Conservation (phyloP, 2,113 vertebrate species). For the Miniopterus natalensis region DNA sequence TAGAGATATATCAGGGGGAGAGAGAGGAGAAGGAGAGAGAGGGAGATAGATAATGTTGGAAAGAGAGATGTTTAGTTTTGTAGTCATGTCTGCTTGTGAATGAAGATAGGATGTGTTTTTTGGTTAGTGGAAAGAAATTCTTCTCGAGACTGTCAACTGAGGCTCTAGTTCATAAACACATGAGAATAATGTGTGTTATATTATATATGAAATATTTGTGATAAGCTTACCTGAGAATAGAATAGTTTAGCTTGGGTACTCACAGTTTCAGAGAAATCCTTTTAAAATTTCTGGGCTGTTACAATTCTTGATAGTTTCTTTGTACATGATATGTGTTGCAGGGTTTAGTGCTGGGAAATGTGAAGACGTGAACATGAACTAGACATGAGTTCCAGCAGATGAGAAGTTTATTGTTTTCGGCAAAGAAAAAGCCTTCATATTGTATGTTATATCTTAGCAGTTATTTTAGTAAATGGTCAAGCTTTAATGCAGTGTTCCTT, state of each 20-base stretch:
- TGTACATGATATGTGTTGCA: neutral
- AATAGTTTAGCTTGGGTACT: neutral
- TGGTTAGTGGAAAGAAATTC: neutral
- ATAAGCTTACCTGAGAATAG: neutral
- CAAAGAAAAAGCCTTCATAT: neutral
- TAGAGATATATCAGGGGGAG: neutral
- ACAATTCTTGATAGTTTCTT: neutral
- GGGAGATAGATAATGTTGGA: neutral
- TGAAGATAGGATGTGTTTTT: neutral
- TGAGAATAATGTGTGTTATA: neutral
- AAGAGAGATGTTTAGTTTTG: neutral
- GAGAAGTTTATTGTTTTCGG: neutral
- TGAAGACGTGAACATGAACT: neutral
- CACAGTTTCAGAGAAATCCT: conserved; percentile 28
- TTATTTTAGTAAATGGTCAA: conserved; percentile 50
- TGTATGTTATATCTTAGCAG: conserved; percentile 11
- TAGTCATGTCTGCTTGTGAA: neutral
- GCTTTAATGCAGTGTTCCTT: neutral
- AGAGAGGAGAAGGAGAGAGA: neutral
- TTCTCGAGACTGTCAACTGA: neutral
- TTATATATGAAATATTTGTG: neutral
- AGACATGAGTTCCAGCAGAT: neutral
- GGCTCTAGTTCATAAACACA: neutral
- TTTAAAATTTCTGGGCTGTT: conserved; percentile 16
- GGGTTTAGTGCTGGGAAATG: neutral